phyloP scores from a whole-genome alignment of 1,140 invertebrate genomes.

The Coenobita brevimanus region DNA sequence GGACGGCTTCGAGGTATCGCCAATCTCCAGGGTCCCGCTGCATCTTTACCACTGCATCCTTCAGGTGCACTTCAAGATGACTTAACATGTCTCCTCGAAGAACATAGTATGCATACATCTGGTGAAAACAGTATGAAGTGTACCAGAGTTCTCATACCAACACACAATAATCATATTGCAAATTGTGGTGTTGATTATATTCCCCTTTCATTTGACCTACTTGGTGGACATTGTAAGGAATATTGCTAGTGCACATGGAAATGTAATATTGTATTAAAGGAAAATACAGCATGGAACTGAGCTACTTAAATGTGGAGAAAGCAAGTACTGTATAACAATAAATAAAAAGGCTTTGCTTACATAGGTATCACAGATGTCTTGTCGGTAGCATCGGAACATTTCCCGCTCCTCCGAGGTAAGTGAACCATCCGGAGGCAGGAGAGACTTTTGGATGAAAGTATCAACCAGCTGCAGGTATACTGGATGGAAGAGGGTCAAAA shows the following conservation, averaged over 20 bases:
- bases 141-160: too few species aligned
- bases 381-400: constrained; percentile 69
- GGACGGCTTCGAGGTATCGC: constrained; percentile 65
- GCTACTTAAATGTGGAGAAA: too few species aligned
- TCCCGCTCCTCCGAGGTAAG: constrained; percentile 66
- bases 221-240: too few species aligned
- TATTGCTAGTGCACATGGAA: too few species aligned
- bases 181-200: neutral
- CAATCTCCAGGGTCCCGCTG: constrained; percentile 65
- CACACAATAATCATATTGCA: too few species aligned
- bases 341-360: constrained; percentile 39
- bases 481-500: constrained; percentile 60
- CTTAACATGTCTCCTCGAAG: constrained; percentile 67
- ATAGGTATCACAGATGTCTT: constrained; percentile 70
- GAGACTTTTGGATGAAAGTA: constrained; percentile 67
- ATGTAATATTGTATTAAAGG: too few species aligned
- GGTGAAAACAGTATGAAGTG: neutral
- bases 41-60: constrained; percentile 67
- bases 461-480: constrained; percentile 69
- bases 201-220: too few species aligned
- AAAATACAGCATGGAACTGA: too few species aligned
- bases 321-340: too few species aligned
- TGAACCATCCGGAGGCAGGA: constrained; percentile 65
- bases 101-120: constrained; percentile 69
- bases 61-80: constrained; percentile 65